Evolutionary conservation across 2,888 invertebrate genomes (phyloP).

Genomic region (Stramonita haemastoma): DNA sequence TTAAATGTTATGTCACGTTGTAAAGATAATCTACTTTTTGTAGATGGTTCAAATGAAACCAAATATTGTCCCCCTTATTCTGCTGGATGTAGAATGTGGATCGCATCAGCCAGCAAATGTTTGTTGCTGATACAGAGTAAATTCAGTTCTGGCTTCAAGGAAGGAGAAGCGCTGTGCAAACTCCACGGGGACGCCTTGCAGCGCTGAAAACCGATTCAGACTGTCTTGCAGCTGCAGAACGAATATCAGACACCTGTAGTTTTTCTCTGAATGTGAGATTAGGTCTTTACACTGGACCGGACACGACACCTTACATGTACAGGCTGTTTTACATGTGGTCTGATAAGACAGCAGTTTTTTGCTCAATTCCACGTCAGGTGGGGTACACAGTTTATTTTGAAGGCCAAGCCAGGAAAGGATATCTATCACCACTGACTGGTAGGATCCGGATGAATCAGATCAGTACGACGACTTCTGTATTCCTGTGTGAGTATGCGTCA

Average conservation of each 20-base stretch:
- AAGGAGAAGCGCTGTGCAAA: background rate
- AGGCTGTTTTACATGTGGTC: background rate
- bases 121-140: background rate
- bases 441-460: too few species aligned
- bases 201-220: background rate
- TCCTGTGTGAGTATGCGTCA: background rate
- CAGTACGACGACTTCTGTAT: background rate
- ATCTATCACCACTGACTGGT: background rate
- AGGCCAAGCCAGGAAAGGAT: too few species aligned
- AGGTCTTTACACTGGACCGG: background rate
- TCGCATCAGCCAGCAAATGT: background rate
- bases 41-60: background rate
- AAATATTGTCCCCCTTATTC: background rate
- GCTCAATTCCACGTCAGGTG: too few species aligned
- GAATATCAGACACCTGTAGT: too few species aligned
- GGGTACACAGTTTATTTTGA: background rate
- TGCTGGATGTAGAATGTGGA: background rate
- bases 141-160: too few species aligned
- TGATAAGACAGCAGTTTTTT: background rate
- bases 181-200: background rate
- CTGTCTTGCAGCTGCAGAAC: background rate
- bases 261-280: background rate
- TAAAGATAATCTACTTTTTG: too few species aligned
- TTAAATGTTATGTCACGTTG: too few species aligned
- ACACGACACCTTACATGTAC: constrained; percentile 2